These are phyloP conservation scores for Theristicus caerulescens DNA, from an alignment of 2,113 vertebrate genomes.

Conservation along the genomic window DNA sequence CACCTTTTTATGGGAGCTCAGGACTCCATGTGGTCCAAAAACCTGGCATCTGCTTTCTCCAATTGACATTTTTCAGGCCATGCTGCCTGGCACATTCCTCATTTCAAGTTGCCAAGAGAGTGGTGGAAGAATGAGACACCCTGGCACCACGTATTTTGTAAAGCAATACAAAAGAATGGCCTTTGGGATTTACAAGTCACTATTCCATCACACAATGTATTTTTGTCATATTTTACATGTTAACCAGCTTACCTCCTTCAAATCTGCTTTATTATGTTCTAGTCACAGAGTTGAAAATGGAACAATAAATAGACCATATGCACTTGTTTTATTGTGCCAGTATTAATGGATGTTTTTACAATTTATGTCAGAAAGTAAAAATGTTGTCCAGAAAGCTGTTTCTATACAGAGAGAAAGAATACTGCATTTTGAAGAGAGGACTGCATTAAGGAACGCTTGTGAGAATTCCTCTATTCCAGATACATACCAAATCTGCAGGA, in stretches of 20 bases:
- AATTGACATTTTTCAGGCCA: background rate
- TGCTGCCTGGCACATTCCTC: background rate
- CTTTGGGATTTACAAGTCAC: background rate
- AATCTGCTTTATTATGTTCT: background rate
- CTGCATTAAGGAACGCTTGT: background rate
- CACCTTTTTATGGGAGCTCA: background rate
- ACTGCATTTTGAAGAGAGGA: background rate
- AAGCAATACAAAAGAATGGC: background rate
- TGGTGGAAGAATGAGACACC: background rate
- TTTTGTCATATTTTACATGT: background rate
- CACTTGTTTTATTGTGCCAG: background rate
- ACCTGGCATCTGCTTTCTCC: background rate
- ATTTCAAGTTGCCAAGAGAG: background rate
- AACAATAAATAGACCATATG: background rate
- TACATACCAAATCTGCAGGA: background rate
- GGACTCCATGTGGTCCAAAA: background rate
- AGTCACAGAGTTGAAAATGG: background rate
- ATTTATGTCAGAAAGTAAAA: background rate
- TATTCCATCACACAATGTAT: background rate
- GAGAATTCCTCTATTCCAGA: background rate
- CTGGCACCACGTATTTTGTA: background rate
- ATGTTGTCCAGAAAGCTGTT: background rate
- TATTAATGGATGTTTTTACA: constrained; percentile 3
- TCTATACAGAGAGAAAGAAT: background rate
- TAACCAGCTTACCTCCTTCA: background rate